Percentiles rank a stretch among this genome's conserved stretches.
These are phyloP conservation scores for Sclerurus mexicanus DNA, from an alignment of 2,113 vertebrate species.

Conservation along the genomic window DNA sequence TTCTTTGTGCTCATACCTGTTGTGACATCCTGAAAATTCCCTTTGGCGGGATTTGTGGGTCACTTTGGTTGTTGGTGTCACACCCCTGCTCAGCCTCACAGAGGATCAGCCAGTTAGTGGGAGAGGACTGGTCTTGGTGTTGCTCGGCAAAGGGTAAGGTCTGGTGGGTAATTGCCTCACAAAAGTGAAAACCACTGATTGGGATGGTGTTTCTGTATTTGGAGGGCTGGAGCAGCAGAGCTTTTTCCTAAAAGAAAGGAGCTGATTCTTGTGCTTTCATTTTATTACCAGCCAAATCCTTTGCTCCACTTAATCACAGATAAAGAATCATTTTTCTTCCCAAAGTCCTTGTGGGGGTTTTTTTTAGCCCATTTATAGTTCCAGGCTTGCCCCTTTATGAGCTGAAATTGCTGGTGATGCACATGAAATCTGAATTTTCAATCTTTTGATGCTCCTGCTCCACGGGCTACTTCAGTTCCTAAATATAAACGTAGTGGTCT, in stretches of 20 bases:
- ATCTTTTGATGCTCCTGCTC: neutral
- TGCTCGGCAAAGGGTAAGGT: neutral
- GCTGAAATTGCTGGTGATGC: neutral
- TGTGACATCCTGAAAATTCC: neutral
- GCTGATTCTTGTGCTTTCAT: neutral
- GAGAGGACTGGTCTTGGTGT: neutral
- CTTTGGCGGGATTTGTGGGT: neutral
- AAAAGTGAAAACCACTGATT: neutral
- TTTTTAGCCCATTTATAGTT: neutral
- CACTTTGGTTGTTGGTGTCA: neutral
- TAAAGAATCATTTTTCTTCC: neutral
- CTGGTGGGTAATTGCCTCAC: neutral
- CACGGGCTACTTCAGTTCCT: neutral
- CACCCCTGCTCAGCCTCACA: neutral
- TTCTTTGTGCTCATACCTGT: neutral
- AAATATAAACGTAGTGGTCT: neutral
- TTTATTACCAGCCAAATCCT: neutral
- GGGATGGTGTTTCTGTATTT: neutral
- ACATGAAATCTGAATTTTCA: neutral
- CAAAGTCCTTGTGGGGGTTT: neutral
- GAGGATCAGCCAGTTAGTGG: neutral
- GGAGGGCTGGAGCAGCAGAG: neutral
- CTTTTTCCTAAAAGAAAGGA: neutral
- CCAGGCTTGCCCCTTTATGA: neutral
- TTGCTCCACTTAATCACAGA: neutral